phyloP scores from a whole-genome alignment of 2,113 vertebrate genomes.

The Mesitornis unicolor region DNA sequence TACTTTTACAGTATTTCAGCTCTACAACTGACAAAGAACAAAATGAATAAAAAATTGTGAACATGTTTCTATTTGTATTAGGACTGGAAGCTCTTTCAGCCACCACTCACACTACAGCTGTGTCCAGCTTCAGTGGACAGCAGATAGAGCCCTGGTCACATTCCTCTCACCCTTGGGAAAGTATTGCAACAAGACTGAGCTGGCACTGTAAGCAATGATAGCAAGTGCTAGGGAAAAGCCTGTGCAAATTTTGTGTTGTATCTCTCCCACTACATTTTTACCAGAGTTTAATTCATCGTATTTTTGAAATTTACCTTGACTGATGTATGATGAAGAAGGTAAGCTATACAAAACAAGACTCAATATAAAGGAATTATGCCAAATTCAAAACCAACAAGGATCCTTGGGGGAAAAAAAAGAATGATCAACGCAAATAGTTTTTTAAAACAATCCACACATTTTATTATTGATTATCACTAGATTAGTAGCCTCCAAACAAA shows the following conservation, averaged over 20 bases:
- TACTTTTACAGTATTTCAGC: not conserved
- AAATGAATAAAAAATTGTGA: not conserved
- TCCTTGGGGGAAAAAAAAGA: rapidly evolving
- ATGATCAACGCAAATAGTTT: not conserved
- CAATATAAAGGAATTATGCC: not conserved
- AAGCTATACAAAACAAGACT: not conserved
- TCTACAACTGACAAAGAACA: not conserved
- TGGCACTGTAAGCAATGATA: not conserved
- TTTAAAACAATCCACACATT: not conserved
- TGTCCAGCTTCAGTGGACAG: not conserved
- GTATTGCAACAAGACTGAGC: not conserved
- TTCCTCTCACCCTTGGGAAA: not conserved
- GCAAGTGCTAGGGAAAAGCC: not conserved
- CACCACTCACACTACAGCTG: not conserved
- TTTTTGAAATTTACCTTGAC: not conserved
- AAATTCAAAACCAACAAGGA: not conserved
- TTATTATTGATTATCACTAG: not conserved
- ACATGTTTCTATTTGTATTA: not conserved
- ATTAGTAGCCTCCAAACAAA: not conserved
- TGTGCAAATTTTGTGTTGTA: not conserved
- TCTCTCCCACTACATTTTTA: not conserved
- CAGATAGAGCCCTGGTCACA: not conserved
- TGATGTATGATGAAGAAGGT: not conserved
- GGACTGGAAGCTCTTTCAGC: not conserved
- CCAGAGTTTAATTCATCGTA: not conserved